Conservation (phyloP, 1,140 invertebrate genomes). For the Bombyx mori region ASM3026992v2 NC_085124.1:4029001-4029500, state of each 20-base stretch:
- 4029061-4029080: no score
- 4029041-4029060: no score
- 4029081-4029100: no score
- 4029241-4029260: slow-evolving; percentile 33
- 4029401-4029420: slow-evolving; percentile 72
- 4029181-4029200: not conserved
- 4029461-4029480: slow-evolving; percentile 73
- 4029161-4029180: no score
- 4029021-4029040: no score
- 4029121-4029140: no score
- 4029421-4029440: slow-evolving; percentile 78
- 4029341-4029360: slow-evolving; percentile 82
- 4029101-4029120: no score
- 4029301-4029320: slow-evolving; percentile 78
- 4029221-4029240: slow-evolving; percentile 55
- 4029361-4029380: slow-evolving; percentile 77
- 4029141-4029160: no score
- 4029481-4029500: slow-evolving; percentile 72
- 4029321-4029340: slow-evolving; percentile 78
- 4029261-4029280: slow-evolving; percentile 69
- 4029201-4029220: slow-evolving; percentile 66
- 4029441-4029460: slow-evolving; percentile 69
- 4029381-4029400: slow-evolving; percentile 79
- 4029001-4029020: no score
- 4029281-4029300: slow-evolving; percentile 77